A percentile compares a stretch with the other conserved stretches of the same genome.
These are phyloP conservation scores for Ornithorhynchus anatinus DNA, from an alignment of 2,113 vertebrate genomes.

Conservation along the genomic window DNA sequence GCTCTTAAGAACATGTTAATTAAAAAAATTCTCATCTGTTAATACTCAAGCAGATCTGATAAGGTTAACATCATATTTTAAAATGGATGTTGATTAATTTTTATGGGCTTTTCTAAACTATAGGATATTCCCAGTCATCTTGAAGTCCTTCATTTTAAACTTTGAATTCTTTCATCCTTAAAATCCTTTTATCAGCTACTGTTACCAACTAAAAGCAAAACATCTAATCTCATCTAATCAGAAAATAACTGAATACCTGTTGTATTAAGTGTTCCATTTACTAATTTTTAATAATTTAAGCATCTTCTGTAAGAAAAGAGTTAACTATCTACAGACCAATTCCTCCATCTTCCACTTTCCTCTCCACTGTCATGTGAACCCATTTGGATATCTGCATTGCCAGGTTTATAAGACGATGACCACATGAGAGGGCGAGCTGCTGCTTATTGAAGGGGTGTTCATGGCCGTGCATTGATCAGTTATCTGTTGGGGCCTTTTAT, in stretches of 20 bases:
- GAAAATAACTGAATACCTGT: too few relatives aligned
- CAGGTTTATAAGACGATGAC: neutral
- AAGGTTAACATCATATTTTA: neutral
- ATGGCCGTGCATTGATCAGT: slow-evolving; percentile 2
- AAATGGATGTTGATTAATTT: neutral
- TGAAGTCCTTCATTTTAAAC: neutral
- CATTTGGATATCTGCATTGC: neutral
- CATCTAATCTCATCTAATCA: too few relatives aligned
- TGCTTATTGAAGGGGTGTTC: neutral
- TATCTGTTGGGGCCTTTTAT: neutral
- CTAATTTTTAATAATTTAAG: too few relatives aligned
- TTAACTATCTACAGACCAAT: too few relatives aligned
- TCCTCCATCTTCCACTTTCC: too few relatives aligned
- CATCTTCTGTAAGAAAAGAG: too few relatives aligned
- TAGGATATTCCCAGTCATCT: neutral
- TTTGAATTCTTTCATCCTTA: accelerated
- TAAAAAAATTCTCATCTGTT: too few relatives aligned
- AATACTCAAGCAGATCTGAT: neutral
- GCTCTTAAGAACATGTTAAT: too few relatives aligned
- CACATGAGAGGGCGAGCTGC: slow-evolving; percentile 14
- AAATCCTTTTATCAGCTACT: neutral
- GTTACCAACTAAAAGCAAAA: too few relatives aligned
- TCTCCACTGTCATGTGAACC: neutral
- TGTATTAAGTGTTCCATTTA: too few relatives aligned
- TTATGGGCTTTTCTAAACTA: neutral